Base-by-base conservation (phyloP, 2,888 invertebrate species). In the Toxonevra muliebris region DNA sequence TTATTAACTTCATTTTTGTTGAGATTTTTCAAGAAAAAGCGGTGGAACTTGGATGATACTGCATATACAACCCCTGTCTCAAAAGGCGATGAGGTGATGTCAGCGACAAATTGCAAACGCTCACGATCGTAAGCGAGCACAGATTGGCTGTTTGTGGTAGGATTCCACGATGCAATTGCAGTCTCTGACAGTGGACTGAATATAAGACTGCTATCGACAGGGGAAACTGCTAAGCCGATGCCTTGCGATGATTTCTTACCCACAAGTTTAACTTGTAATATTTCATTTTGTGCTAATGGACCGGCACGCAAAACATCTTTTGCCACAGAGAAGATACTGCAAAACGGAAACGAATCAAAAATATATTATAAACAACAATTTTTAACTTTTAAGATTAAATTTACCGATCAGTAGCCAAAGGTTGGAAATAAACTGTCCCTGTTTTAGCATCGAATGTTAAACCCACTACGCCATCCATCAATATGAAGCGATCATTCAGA, bases 241-340 rank as follows among this genome's bases (percentile, higher is more conserved):
- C 94, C 94, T 82, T 94, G 94, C 0, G 94, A 94, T 0, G 94
- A 93, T 83, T 95, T 94, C 77, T 90, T 91, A 0, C 94, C 94
- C 13, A 93, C 92, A 57, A 94, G 86, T 71, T 90, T 89, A 0
- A 94, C 91, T 0, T 93, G 93, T 62, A 94, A 82, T 72, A 90
- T 90, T 55, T 91, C 89, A 48, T 90, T 90, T 74, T 90, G 90
- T 0, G 90, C 89, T 1, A 90, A 88, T 0, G 94, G 93, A 0
- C 94, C 94, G 1, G 91, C 88, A 1, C 90, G 89, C 15, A 95
- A 85, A 0, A 89, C 91, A 0, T 91, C 88, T 0, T 93, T 92
- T 0, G 92, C 89, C 4, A 95, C 89, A 70, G 93, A 93, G 85
- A 92, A 94, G 13, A 94, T 84, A 76, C 93, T 91, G 78, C 1